Percentiles rank a stretch among this genome's conserved stretches.
Evolutionary conservation across 2,797 vertebrate species (phyloP).

Genomic region (Amblyopsis hoosieri): DNA sequence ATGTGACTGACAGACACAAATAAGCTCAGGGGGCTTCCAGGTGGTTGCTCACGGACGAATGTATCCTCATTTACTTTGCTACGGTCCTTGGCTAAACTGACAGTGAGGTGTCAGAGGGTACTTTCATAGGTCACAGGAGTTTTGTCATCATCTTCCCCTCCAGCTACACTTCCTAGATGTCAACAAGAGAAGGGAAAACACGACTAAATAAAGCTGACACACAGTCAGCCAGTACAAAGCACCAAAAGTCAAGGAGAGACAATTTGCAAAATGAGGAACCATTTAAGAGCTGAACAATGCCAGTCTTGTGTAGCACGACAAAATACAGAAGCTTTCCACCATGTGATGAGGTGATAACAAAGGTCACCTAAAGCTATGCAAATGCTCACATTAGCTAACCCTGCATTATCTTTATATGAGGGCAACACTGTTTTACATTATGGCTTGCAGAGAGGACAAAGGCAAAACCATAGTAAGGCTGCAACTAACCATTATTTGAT

Average conservation of each 20-base stretch:
- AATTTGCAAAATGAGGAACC: neutral
- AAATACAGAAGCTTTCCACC: neutral
- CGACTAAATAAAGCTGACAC: neutral
- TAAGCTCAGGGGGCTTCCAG: conserved; percentile 41
- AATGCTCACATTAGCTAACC: conserved; percentile 29
- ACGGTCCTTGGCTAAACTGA: conserved; percentile 11
- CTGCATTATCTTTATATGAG: neutral
- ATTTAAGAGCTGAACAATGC: conserved; percentile 18
- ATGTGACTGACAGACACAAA: conserved; percentile 21
- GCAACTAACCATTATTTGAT: too few species aligned
- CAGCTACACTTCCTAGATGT: conserved; percentile 47
- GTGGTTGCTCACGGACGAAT: conserved; percentile 33
- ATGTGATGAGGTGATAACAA: conserved; percentile 19
- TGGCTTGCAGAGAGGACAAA: neutral
- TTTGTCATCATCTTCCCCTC: conserved; percentile 55
- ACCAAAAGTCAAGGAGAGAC: neutral
- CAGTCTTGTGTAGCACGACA: conserved; percentile 30
- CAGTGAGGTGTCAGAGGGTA: conserved; percentile 66
- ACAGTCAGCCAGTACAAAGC: too few species aligned
- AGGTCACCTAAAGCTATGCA: conserved; percentile 46
- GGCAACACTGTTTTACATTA: neutral
- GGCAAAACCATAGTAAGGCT: too few species aligned
- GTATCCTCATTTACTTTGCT: conserved; percentile 12
- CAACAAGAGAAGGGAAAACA: conserved; percentile 3
- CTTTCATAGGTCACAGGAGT: conserved; percentile 80